Percentiles rank a stretch among this genome's conserved stretches.
Evolutionary conservation across 2,113 vertebrate species (phyloP).

Genomic region (Tamias sibiricus): DNA sequence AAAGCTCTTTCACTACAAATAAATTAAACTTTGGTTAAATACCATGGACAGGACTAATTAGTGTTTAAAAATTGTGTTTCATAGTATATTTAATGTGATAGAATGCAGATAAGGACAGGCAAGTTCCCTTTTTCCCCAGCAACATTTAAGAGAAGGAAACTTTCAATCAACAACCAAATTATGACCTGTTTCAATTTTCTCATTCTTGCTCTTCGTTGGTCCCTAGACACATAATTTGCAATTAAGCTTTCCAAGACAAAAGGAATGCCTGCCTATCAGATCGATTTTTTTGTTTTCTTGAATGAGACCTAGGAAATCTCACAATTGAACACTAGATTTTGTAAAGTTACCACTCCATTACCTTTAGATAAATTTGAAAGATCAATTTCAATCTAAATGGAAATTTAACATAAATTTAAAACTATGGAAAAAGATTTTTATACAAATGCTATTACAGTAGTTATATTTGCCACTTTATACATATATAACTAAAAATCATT

Average conservation of each 20-base stretch:
- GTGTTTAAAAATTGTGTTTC: not conserved
- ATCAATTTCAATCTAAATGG: constrained; percentile 75
- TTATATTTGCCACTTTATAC: constrained; percentile 60
- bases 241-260: constrained; percentile 51
- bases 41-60: constrained; percentile 30
- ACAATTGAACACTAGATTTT: constrained; percentile 57
- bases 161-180: constrained; percentile 58
- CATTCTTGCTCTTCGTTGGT: constrained; percentile 39
- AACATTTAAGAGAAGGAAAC: constrained; percentile 9
- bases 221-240: constrained; percentile 1
- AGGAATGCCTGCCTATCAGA: not conserved
- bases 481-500: constrained; percentile 78
- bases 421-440: constrained; percentile 81
- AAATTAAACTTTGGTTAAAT: constrained; percentile 63
- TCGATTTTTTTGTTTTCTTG: constrained; percentile 55
- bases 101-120: constrained; percentile 36
- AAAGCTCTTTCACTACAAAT: constrained; percentile 52
- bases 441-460: constrained; percentile 74
- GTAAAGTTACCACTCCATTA: not conserved
- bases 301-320: constrained; percentile 41
- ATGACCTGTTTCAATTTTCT: not conserved
- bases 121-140: not conserved
- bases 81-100: constrained; percentile 41
- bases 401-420: constrained; percentile 79
- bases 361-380: constrained; percentile 65